Evolutionary conservation across 2,797 vertebrate species (phyloP).

Genomic region (Hemibagrus guttatus): DNA sequence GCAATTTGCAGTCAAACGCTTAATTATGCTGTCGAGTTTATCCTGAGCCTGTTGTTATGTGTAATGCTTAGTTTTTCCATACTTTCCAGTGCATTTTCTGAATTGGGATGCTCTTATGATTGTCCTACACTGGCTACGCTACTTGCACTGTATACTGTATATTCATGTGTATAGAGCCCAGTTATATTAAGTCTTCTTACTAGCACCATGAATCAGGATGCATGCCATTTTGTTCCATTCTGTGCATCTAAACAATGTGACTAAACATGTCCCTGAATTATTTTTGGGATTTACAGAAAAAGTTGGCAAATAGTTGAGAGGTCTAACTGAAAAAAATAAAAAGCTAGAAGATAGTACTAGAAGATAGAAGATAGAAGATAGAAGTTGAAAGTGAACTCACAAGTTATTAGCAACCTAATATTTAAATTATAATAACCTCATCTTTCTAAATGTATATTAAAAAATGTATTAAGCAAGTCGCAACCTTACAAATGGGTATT

Average conservation of each 20-base stretch:
- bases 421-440: background rate
- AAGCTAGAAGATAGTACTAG: background rate
- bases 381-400: background rate
- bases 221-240: background rate
- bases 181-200: background rate
- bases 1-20: constrained; percentile 6
- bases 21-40: constrained; percentile 5
- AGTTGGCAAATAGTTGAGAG: background rate
- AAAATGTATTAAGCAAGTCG: background rate
- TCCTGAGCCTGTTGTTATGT: background rate
- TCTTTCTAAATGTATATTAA: background rate
- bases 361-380: no score
- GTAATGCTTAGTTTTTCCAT: background rate
- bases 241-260: background rate
- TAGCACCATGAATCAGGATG: background rate
- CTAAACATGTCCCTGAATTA: background rate
- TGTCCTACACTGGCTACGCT: background rate
- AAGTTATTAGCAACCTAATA: background rate
- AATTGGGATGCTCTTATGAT: background rate
- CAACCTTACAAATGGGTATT: background rate
- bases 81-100: background rate
- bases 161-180: background rate
- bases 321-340: background rate
- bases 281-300: background rate
- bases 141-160: background rate